Base-by-base conservation (phyloP, 2,797 vertebrate genomes). In the Fistularia commersonii region DNA sequence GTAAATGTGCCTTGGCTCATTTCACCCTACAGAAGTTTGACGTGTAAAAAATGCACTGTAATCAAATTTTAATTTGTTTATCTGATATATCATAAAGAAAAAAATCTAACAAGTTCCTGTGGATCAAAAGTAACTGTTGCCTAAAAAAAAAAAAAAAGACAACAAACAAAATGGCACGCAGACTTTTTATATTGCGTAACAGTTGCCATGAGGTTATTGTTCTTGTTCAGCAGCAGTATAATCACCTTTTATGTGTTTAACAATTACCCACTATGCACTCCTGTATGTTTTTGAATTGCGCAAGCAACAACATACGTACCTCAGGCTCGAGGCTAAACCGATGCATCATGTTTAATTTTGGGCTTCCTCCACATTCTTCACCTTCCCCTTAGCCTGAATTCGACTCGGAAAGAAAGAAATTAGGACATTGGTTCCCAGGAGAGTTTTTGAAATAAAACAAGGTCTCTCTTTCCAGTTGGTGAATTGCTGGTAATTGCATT, bases 301-400 rank as follows among this genome's bases (percentile, higher is more conserved):
- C 34, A 15, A 43, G 37, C 51, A 52, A 61, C 23, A 38, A 32
- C 45, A 43, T 33, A 39, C 41, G 56, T 38, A 12, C 43, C 45
- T 69, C 62, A 61, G 48, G 58, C 60, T 23, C 41, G 33, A 72
- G 59, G 55, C 57, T 76, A 57, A 72, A 72, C 57, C 68, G 76
- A 72, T 66, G 47, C 54, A 60, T 77, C 76, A 69, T 71, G 48
- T 80, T 76, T 83, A 64, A 72, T 80, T 79, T 48, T 52, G 58
- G 65, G 44, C 69, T 66, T 78, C 67, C 61, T 73, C 66, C 61
- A 64, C 60, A 64, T 69, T 71, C 37, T 69, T 86, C 82, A 87
- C 82, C 74, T 85, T 80, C 80, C 56, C 79, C 77, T 87, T 76
- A 82, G 75, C 67, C 74, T 51, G 59, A 72, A 75, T 88, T 81